Percentiles rank a stretch among this genome's conserved stretches.
These are phyloP conservation scores for Auanema freiburgensis DNA, from an alignment of 2,888 invertebrate species.

Conservation along the genomic window DNA sequence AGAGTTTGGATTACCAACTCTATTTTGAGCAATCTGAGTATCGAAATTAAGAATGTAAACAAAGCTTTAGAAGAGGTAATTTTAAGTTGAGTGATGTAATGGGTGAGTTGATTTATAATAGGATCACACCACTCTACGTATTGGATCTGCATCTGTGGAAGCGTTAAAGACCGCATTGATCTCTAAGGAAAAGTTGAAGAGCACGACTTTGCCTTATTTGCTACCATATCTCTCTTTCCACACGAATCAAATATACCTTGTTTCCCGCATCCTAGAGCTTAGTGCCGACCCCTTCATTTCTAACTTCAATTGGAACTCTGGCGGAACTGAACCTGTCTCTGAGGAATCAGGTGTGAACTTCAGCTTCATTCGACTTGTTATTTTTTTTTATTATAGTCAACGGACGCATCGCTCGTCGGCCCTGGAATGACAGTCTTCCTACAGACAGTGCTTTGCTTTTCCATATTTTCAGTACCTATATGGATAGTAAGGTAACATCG, in stretches of 20 bases:
- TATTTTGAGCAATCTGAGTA: constrained; percentile 28
- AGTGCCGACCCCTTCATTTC: constrained; percentile 33
- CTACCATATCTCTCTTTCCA: constrained; percentile 36
- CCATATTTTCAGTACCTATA: constrained; percentile 38
- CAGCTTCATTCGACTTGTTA: neutral
- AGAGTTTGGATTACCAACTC: constrained; percentile 44
- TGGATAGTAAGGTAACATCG: constrained; percentile 43
- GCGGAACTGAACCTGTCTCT: constrained; percentile 33
- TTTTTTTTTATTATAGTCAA: neutral
- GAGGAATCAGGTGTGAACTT: constrained; percentile 19
- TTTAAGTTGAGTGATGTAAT: too few species aligned
- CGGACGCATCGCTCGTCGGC: constrained; percentile 24
- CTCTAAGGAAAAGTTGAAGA: constrained; percentile 26
- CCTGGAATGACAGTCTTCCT: constrained; percentile 41
- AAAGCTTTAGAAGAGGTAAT: constrained; percentile 30
- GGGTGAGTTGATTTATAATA: too few species aligned
- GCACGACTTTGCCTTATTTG: constrained; percentile 38
- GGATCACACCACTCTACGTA: constrained; percentile 36
- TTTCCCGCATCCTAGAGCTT: constrained; percentile 35
- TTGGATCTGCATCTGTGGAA: constrained; percentile 37
- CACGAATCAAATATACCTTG: constrained; percentile 40
- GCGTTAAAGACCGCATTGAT: constrained; percentile 34
- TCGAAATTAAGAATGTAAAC: constrained; percentile 38
- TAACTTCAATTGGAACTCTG: constrained; percentile 42
- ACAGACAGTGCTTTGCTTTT: constrained; percentile 44